Percentiles rank a stretch among this genome's conserved stretches.
Evolutionary conservation across 37 sponge, comb jelly and placozoan species (phyloP).

Genomic region (Axinella damicornis): DNA sequence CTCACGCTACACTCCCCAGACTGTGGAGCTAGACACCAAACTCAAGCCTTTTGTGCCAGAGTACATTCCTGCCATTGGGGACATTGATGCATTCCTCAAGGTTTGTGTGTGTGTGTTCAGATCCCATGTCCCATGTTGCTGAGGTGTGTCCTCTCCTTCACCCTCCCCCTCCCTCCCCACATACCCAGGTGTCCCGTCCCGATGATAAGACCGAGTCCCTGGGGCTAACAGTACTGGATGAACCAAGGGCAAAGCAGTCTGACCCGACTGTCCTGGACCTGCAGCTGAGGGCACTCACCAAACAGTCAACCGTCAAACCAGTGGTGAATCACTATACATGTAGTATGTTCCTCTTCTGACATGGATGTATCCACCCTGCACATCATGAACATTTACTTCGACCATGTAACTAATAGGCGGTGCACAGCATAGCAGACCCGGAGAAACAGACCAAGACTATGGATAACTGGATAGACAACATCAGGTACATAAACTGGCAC

Average conservation of each 20-base stretch:
- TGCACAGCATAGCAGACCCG: slow-evolving; percentile 82
- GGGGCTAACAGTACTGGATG: slow-evolving; percentile 89
- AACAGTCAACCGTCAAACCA: slow-evolving; percentile 84
- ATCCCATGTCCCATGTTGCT: too few species aligned
- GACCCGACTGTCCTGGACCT: slow-evolving; percentile 97
- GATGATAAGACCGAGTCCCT: slow-evolving; percentile 82
- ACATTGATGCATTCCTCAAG: slow-evolving; percentile 98
- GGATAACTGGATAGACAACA: slow-evolving; percentile 95
- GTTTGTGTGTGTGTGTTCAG: slow-evolving; percentile 39
- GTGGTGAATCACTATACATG: slow-evolving; percentile 22
- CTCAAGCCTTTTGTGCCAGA: slow-evolving; percentile 98
- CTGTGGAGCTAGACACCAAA: slow-evolving; percentile 85
- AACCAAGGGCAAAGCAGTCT: slow-evolving; percentile 94
- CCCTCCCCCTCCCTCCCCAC: too few species aligned
- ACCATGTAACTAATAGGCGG: too few species aligned
- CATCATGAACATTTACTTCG: too few species aligned
- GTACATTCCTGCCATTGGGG: slow-evolving; percentile 98
- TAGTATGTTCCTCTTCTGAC: too few species aligned
- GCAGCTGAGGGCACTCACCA: slow-evolving; percentile 89
- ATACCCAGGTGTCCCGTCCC: slow-evolving; percentile 82
- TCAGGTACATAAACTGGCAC: slow-evolving; percentile 61
- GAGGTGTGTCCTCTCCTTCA: too few species aligned
- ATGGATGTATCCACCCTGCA: too few species aligned
- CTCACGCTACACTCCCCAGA: slow-evolving; percentile 83
- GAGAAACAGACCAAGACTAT: slow-evolving; percentile 89